Percentiles rank a stretch among this genome's conserved stretches.
phyloP scores from a whole-genome alignment of 1,140 invertebrate genomes.

The Limonius californicus region DNA sequence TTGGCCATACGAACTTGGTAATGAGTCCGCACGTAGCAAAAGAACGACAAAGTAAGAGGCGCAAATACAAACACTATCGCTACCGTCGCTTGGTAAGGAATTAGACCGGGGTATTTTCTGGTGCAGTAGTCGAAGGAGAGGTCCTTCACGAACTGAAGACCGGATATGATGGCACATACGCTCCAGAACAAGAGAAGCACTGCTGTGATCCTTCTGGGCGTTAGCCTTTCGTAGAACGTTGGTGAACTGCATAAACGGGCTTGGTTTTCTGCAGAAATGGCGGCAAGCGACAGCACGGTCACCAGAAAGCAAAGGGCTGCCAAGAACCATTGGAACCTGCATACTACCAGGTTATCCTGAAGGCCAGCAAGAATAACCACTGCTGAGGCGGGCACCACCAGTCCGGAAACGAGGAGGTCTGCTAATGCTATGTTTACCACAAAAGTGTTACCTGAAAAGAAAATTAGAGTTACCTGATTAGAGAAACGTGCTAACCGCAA shows the following conservation, averaged over 20 bases:
- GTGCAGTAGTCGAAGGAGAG: slow-evolving; percentile 64
- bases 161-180: slow-evolving; percentile 48
- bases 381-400: slow-evolving; percentile 67
- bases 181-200: slow-evolving; percentile 54
- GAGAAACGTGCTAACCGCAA: too few relatives aligned
- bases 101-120: slow-evolving; percentile 47
- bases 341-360: slow-evolving; percentile 57
- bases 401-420: slow-evolving; percentile 67
- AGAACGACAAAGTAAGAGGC: slow-evolving; percentile 52
- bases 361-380: slow-evolving; percentile 66
- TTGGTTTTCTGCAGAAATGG: slow-evolving; percentile 64
- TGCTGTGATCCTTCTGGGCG: slow-evolving; percentile 52
- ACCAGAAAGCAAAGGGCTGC: slow-evolving; percentile 64
- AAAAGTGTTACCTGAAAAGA: slow-evolving; percentile 68
- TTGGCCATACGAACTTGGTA: slow-evolving; percentile 47
- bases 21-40: slow-evolving; percentile 50
- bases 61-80: slow-evolving; percentile 54
- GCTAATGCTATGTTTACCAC: slow-evolving; percentile 74
- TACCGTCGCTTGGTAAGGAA: slow-evolving; percentile 53
- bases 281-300: slow-evolving; percentile 58
- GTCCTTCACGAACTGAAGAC: slow-evolving; percentile 53
- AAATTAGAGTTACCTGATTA: not conserved
- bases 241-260: slow-evolving; percentile 54
- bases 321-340: slow-evolving; percentile 64
- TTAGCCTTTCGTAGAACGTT: slow-evolving; percentile 52